Percentiles rank a stretch among this genome's conserved stretches.
These are phyloP conservation scores for Hedya salicella DNA, from an alignment of 2,888 invertebrate genomes.

Conservation along the genomic window DNA sequence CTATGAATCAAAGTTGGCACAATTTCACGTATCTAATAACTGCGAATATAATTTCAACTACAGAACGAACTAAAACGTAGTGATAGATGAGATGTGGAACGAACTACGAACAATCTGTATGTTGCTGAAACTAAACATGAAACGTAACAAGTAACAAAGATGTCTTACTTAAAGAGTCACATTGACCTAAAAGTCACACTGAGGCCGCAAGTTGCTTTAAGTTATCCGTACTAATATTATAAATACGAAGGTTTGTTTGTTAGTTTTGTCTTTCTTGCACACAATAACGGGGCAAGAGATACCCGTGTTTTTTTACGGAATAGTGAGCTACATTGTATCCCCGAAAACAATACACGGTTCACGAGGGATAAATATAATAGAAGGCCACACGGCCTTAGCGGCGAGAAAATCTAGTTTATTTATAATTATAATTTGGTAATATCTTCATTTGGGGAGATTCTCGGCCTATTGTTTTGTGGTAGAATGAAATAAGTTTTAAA, in stretches of 20 bases:
- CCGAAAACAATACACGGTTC: too few species aligned
- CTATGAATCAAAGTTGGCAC: slow-evolving; percentile 2
- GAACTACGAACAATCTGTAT: background rate
- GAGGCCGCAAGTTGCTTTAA: background rate
- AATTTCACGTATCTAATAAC: background rate
- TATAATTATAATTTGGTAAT: slow-evolving; percentile 12
- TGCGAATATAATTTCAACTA: slow-evolving; percentile 8
- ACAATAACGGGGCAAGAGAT: too few species aligned
- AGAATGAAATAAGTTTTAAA: slow-evolving; percentile 24
- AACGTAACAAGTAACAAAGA: background rate
- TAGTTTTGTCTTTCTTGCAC: too few species aligned
- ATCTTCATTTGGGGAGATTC: slow-evolving; percentile 10
- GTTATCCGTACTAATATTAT: background rate
- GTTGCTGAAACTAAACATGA: background rate
- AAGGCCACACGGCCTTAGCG: too few species aligned
- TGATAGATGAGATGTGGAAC: too few species aligned
- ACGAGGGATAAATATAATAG: too few species aligned
- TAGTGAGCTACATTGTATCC: too few species aligned
- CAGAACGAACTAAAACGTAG: background rate
- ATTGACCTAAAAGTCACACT: background rate
- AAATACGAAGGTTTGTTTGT: too few species aligned
- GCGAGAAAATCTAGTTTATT: background rate
- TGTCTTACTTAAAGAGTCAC: slow-evolving; percentile 3
- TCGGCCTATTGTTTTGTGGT: slow-evolving; percentile 21
- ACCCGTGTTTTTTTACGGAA: too few species aligned